These are phyloP conservation scores for Dipus sagitta DNA, from an alignment of 2,797 vertebrate genomes.

Conservation along the genomic window DNA sequence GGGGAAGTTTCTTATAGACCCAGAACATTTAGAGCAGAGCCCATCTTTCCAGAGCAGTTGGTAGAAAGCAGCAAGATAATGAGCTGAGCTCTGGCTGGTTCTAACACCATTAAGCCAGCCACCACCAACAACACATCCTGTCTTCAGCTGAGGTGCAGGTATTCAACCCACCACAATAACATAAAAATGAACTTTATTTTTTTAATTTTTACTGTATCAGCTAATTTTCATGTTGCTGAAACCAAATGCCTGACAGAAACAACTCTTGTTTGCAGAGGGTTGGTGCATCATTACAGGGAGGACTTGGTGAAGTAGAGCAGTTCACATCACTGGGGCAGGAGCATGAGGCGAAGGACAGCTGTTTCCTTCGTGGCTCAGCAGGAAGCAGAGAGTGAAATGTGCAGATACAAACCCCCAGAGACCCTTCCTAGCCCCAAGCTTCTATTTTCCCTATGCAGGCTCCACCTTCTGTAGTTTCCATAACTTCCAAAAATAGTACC, in stretches of 20 bases:
- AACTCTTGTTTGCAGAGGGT: neutral
- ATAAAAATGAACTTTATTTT: slow-evolving; percentile 1
- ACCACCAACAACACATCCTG: too few relatives aligned
- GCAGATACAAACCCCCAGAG: neutral
- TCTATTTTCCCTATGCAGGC: neutral
- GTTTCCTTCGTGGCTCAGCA: neutral
- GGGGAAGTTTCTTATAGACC: too few relatives aligned
- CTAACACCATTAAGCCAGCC: too few relatives aligned
- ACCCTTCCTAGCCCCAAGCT: too few relatives aligned
- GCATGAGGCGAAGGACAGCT: neutral
- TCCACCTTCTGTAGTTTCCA: neutral
- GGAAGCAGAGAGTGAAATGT: neutral
- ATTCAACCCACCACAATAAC: neutral
- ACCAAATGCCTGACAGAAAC: neutral
- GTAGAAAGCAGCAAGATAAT: too few relatives aligned
- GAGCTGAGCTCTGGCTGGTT: too few relatives aligned
- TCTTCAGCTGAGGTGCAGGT: too few relatives aligned
- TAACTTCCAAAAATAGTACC: neutral
- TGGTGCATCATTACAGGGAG: too few relatives aligned
- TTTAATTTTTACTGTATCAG: too few relatives aligned
- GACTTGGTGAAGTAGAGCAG: neutral
- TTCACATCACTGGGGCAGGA: too few relatives aligned
- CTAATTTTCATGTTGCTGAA: neutral
- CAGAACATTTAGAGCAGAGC: too few relatives aligned
- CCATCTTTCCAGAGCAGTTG: too few relatives aligned